These are phyloP conservation scores for Varanus salvator DNA, from an alignment of 2,113 vertebrate species.

Conservation along the genomic window DNA sequence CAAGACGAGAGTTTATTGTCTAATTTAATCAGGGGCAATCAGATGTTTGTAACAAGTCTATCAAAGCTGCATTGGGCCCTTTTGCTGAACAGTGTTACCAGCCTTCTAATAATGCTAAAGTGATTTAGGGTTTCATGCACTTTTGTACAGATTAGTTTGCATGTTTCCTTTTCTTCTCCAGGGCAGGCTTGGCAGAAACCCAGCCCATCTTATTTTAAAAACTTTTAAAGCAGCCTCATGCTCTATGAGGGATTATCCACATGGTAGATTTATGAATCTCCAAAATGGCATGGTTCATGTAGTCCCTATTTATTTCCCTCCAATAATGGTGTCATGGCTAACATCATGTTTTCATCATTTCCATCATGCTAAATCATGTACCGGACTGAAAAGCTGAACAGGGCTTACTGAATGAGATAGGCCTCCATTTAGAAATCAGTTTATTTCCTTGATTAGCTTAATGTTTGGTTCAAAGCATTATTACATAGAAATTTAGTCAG, in stretches of 20 bases:
- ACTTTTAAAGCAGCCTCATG: slow-evolving; percentile 7
- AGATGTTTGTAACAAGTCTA: slow-evolving; percentile 70
- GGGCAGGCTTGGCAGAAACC: slow-evolving; percentile 44
- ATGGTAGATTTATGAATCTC: neutral
- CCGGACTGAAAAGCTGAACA: neutral
- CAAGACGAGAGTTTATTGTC: slow-evolving; percentile 66
- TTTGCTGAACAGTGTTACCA: slow-evolving; percentile 49
- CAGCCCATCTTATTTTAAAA: slow-evolving; percentile 31
- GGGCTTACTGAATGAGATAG: neutral
- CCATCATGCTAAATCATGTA: neutral
- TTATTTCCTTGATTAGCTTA: neutral
- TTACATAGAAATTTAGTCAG: too few relatives aligned
- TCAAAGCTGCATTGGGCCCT: slow-evolving; percentile 59
- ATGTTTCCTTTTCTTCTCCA: slow-evolving; percentile 62
- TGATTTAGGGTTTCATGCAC: slow-evolving; percentile 54
- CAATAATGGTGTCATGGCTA: neutral
- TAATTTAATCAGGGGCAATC: slow-evolving; percentile 74
- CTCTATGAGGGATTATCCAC: neutral
- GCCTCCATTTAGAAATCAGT: neutral
- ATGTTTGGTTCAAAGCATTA: too few relatives aligned
- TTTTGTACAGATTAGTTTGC: slow-evolving; percentile 57
- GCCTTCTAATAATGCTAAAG: slow-evolving; percentile 55
- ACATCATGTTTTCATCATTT: neutral
- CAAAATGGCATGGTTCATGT: neutral
- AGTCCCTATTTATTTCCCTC: neutral